Conservation (phyloP, 2,113 vertebrate genomes). For the Eleginops maclovinus region DNA sequence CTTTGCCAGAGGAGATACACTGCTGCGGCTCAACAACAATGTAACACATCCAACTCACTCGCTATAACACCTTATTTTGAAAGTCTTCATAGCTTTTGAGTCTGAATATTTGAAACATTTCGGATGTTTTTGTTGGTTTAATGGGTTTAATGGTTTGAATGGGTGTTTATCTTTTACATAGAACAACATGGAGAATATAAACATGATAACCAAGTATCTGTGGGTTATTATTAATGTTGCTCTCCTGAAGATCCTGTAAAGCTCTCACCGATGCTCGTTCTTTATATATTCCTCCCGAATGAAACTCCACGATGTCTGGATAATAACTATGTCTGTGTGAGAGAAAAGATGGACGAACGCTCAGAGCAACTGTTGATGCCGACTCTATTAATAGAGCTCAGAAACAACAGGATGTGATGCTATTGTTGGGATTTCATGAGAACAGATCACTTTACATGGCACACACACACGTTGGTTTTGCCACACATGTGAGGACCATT, state of each 20-base stretch:
- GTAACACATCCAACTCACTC: background rate
- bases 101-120: too few species aligned
- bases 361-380: conserved; percentile 29
- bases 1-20: too few species aligned
- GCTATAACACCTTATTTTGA: background rate
- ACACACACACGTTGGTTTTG: conserved; percentile 38
- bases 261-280: too few species aligned
- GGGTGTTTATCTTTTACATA: too few species aligned
- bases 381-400: conserved; percentile 71
- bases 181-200: too few species aligned
- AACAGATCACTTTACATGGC: conserved; percentile 62
- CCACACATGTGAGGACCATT: background rate
- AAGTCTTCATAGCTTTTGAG: background rate
- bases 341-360: background rate
- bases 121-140: too few species aligned
- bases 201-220: too few species aligned
- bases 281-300: too few species aligned
- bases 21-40: too few species aligned
- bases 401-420: conserved; percentile 68
- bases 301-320: background rate
- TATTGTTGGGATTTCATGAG: conserved; percentile 81
- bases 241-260: too few species aligned
- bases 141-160: too few species aligned
- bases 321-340: background rate
- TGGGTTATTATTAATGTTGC: too few species aligned